These are phyloP conservation scores for Melipona quadrifasciata DNA, from an alignment of 1,140 invertebrate species.

Conservation along the genomic window DNA sequence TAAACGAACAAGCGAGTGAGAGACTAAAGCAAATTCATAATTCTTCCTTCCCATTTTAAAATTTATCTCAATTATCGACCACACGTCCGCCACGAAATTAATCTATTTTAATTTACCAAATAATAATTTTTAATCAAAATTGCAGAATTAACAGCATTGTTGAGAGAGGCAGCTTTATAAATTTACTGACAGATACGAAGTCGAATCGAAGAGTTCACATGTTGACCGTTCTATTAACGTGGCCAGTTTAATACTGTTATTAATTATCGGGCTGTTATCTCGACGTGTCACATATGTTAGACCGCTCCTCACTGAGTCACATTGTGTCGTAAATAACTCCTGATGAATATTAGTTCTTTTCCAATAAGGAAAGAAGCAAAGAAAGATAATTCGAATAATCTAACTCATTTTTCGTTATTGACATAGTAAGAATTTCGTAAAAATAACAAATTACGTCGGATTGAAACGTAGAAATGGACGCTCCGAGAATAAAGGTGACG, in stretches of 20 bases:
- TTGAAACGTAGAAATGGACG: not conserved
- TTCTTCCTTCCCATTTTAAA: not conserved
- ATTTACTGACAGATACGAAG: not conserved
- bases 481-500: not conserved
- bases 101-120: not conserved
- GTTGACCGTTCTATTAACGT: slow-evolving; percentile 22
- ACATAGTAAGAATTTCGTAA: not conserved
- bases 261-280: slow-evolving; percentile 57
- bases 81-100: not conserved
- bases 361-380: not conserved
- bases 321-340: not conserved
- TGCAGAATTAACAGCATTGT: not conserved
- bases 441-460: not conserved
- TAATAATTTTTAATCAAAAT: not conserved
- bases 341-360: no score
- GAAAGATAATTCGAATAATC: not conserved
- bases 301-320: not conserved
- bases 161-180: not conserved
- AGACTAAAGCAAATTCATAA: not conserved
- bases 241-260: not conserved
- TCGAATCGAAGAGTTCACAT: not conserved
- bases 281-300: not conserved
- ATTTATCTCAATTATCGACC: not conserved
- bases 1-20: not conserved
- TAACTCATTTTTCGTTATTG: not conserved